Conservation (phyloP, 2,888 invertebrate genomes). For the Drosophila flavopinicola region DNA sequence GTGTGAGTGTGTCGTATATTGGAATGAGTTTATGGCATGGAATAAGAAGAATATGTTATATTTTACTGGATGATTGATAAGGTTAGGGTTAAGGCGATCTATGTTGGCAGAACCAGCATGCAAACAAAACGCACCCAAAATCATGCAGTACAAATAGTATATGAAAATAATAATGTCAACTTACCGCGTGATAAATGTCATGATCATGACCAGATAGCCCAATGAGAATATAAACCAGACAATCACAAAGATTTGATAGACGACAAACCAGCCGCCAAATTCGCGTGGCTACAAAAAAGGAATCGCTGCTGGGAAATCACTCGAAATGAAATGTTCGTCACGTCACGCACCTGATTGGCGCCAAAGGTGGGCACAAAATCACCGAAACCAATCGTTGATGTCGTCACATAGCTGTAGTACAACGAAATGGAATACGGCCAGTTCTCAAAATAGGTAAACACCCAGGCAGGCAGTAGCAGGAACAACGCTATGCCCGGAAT, state of each 20-base stretch:
- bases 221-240: conserved; percentile 96
- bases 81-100: conserved; percentile 19
- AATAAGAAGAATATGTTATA: conserved; percentile 13
- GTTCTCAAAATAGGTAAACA: conserved; percentile 93
- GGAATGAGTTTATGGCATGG: conserved; percentile 12
- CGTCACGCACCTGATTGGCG: conserved; percentile 77
- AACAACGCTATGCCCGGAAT: conserved; percentile 95
- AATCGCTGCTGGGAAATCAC: neutral
- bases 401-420: conserved; percentile 94
- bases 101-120: conserved; percentile 28
- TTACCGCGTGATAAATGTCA: conserved; percentile 90
- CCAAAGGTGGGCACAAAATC: conserved; percentile 91
- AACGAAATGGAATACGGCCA: conserved; percentile 94
- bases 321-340: neutral
- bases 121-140: conserved; percentile 29
- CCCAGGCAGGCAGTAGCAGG: conserved; percentile 92
- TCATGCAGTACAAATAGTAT: conserved; percentile 31
- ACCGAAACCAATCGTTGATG: conserved; percentile 96
- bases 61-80: conserved; percentile 4
- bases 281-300: conserved; percentile 71
- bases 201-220: conserved; percentile 95
- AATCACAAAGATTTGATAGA: conserved; percentile 92
- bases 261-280: conserved; percentile 87
- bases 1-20: neutral
- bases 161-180: conserved; percentile 23